Percentiles rank a stretch among this genome's conserved stretches.
phyloP scores from a whole-genome alignment of 2,797 vertebrate species.

The Nyctibius grandis region DNA sequence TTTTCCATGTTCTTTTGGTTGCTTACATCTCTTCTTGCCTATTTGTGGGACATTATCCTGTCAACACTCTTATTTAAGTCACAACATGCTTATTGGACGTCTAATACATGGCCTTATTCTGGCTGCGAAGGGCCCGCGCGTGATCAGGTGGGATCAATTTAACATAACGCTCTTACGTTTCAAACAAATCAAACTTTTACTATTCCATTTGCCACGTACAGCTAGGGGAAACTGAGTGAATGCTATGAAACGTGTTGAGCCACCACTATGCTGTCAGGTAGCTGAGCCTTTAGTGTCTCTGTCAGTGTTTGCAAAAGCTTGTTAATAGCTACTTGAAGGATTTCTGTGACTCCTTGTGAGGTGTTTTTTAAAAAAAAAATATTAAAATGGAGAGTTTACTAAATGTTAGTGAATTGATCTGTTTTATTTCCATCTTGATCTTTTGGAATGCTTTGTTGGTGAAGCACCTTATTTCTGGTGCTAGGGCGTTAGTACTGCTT shows the following conservation, averaged over 20 bases:
- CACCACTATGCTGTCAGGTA: neutral
- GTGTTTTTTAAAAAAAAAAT: too few relatives aligned
- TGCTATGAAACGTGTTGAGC: accelerated
- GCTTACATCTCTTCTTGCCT: neutral
- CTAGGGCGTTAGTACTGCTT: neutral
- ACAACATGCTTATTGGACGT: neutral
- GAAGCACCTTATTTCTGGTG: neutral
- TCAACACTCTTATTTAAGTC: neutral
- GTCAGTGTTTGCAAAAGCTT: neutral
- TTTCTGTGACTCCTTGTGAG: neutral
- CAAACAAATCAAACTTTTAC: neutral
- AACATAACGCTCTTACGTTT: neutral
- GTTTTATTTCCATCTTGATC: neutral
- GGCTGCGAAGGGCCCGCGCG: neutral
- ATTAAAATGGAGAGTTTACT: neutral
- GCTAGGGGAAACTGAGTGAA: neutral
- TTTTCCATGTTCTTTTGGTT: neutral
- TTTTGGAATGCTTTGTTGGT: neutral
- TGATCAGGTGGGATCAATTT: neutral
- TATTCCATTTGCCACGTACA: neutral
- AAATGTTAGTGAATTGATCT: neutral
- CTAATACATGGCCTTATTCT: accelerated
- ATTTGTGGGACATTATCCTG: neutral
- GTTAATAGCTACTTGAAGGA: neutral
- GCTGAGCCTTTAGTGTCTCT: neutral